phyloP scores from a whole-genome alignment of 2,888 invertebrate genomes.

The Arrhopalites spinosus region DNA sequence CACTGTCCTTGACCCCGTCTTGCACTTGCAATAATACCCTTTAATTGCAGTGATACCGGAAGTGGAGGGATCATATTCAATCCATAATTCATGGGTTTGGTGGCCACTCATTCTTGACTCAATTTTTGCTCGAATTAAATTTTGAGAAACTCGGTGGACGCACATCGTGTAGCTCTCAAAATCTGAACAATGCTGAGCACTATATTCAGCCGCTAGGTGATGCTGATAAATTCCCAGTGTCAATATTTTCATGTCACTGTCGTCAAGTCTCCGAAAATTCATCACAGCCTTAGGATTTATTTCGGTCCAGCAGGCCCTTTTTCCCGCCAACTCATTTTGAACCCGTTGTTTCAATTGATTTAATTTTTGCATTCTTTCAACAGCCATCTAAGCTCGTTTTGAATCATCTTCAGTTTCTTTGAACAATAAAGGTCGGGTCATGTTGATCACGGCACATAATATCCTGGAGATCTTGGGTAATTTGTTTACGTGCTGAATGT shows the following conservation, averaged over 20 bases:
- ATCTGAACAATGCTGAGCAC: background rate
- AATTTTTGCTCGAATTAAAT: background rate
- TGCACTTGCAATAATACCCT: background rate
- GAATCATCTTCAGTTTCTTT: background rate
- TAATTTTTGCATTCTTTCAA: background rate
- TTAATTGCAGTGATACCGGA: background rate
- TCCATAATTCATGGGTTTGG: too few relatives aligned
- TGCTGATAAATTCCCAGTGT: too few relatives aligned
- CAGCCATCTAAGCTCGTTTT: background rate
- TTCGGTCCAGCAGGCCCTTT: too few relatives aligned
- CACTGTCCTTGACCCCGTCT: background rate
- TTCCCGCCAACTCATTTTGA: too few relatives aligned
- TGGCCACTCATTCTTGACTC: background rate
- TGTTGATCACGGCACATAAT: constrained; percentile 33
- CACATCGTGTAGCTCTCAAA: background rate
- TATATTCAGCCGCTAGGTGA: background rate
- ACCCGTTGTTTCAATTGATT: background rate
- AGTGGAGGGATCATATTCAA: too few relatives aligned
- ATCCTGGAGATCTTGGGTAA: constrained; percentile 5
- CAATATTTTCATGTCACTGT: too few relatives aligned
- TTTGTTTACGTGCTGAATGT: background rate
- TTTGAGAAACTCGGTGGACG: background rate
- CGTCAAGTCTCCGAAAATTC: too few relatives aligned
- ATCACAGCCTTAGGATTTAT: too few relatives aligned
- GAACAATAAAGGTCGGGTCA: constrained; percentile 14